Evolutionary conservation across 2,797 vertebrate genomes (phyloP).

Genomic region (Euthynnus affinis): DNA sequence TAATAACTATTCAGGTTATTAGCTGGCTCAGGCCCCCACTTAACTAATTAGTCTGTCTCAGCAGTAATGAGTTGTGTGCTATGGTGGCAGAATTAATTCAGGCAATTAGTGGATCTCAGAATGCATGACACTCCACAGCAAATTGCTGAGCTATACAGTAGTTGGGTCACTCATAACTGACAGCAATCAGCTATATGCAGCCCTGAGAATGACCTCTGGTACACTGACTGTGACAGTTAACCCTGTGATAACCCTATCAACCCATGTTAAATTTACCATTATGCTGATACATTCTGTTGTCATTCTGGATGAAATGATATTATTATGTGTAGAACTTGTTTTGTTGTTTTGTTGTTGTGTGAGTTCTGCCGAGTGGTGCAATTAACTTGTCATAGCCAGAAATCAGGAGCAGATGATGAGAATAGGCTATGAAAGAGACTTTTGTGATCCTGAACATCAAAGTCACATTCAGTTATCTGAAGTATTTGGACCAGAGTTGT

Average conservation of each 20-base stretch:
- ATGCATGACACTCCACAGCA: conserved; percentile 43
- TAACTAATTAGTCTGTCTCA: conserved; percentile 80
- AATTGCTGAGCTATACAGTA: conserved; percentile 61
- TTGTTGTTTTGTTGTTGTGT: conserved; percentile 17
- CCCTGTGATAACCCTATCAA: conserved; percentile 22
- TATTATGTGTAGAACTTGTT: conserved; percentile 14
- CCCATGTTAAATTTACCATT: conserved; percentile 11
- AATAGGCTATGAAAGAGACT: conserved; percentile 51
- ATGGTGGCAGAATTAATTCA: conserved; percentile 64
- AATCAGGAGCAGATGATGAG: conserved; percentile 72
- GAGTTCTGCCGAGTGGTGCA: conserved; percentile 55
- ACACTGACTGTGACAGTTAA: conserved; percentile 17
- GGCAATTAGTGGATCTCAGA: conserved; percentile 68
- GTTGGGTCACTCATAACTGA: conserved; percentile 37
- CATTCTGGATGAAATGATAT: conserved; percentile 17
- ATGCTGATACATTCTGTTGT: conserved; percentile 9
- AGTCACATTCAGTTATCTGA: conserved; percentile 50
- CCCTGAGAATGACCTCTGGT: conserved; percentile 44
- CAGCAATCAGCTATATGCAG: conserved; percentile 33
- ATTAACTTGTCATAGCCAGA: conserved; percentile 59
- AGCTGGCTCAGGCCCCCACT: conserved; percentile 72
- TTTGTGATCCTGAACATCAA: conserved; percentile 61
- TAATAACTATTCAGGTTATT: conserved; percentile 71
- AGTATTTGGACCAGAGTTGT: conserved; percentile 11
- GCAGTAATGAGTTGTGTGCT: conserved; percentile 75